Percentiles rank a stretch among this genome's conserved stretches.
Evolutionary conservation across 2,888 invertebrate genomes (phyloP).

Genomic region (Epinotia nisella): DNA sequence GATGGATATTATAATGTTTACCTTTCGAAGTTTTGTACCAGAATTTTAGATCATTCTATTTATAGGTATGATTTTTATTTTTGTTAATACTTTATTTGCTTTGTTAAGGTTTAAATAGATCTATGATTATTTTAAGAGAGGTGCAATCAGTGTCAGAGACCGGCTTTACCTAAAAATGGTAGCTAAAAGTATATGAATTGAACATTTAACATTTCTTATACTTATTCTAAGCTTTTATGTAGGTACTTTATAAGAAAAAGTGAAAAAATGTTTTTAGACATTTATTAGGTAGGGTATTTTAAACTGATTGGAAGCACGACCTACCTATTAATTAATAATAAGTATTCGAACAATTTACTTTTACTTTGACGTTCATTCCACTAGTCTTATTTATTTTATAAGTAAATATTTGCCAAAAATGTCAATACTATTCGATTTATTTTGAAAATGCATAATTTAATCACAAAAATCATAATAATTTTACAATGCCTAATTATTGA

Average conservation of each 20-base stretch:
- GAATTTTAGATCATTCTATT: conserved; percentile 40
- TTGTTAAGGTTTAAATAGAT: conserved; percentile 16
- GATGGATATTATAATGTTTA: conserved; percentile 44
- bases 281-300: background rate
- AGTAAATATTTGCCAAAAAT: conserved; percentile 45
- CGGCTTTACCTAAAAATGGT: background rate
- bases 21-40: conserved; percentile 40
- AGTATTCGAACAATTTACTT: conserved; percentile 62
- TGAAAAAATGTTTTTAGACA: background rate
- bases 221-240: background rate
- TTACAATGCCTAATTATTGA: conserved; percentile 52
- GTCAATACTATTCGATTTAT: conserved; percentile 31
- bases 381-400: conserved; percentile 61
- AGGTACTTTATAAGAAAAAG: background rate
- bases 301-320: background rate
- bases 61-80: conserved; percentile 44
- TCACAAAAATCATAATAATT: conserved; percentile 51
- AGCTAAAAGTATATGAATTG: background rate
- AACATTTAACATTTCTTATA: background rate
- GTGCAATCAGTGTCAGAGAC: background rate
- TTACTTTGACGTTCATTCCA: conserved; percentile 57
- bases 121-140: background rate
- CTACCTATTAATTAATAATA: background rate
- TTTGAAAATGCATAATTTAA: conserved; percentile 52
- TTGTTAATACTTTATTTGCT: conserved; percentile 34